Percentiles rank a stretch among this genome's conserved stretches.
These are phyloP conservation scores for Megalops cyprinoides DNA, from an alignment of 2,797 vertebrate species.

Conservation along the genomic window DNA sequence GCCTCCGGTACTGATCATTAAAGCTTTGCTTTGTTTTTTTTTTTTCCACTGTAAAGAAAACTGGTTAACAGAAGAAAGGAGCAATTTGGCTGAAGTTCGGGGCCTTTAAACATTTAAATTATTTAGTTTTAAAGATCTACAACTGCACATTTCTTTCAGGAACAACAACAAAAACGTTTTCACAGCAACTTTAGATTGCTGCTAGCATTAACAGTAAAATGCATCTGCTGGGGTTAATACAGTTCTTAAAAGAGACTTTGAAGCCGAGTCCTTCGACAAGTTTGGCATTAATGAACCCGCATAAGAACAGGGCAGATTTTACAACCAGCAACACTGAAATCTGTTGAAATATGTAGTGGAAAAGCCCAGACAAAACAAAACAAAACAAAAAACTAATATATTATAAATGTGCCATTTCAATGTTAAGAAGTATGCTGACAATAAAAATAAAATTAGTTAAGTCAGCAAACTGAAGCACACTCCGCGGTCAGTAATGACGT, in stretches of 20 bases:
- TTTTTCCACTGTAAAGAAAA: constrained; percentile 33
- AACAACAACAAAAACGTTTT: constrained; percentile 51
- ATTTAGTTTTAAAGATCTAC: constrained; percentile 64
- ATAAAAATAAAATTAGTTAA: not conserved
- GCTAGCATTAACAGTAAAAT: not conserved
- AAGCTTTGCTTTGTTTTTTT: constrained; percentile 44
- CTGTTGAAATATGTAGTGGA: not conserved
- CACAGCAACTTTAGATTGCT: constrained; percentile 33
- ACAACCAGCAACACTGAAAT: not conserved
- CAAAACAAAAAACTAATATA: not conserved
- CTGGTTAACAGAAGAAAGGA: constrained; percentile 47
- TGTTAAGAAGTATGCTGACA: not conserved
- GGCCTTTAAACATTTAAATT: constrained; percentile 70
- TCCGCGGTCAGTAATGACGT: too few relatives aligned
- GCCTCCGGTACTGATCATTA: constrained; percentile 56
- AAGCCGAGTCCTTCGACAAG: constrained; percentile 5
- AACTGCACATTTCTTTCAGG: constrained; percentile 61
- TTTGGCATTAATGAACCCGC: constrained; percentile 19
- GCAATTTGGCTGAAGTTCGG: constrained; percentile 68
- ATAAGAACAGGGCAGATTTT: not conserved
- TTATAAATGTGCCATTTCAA: not conserved
- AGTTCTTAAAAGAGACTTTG: constrained; percentile 25
- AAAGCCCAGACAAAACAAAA: not conserved
- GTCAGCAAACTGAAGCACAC: not conserved
- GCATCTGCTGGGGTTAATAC: not conserved